Evolutionary conservation across 2,888 invertebrate species (phyloP).

Genomic region (Xylophagus ater): DNA sequence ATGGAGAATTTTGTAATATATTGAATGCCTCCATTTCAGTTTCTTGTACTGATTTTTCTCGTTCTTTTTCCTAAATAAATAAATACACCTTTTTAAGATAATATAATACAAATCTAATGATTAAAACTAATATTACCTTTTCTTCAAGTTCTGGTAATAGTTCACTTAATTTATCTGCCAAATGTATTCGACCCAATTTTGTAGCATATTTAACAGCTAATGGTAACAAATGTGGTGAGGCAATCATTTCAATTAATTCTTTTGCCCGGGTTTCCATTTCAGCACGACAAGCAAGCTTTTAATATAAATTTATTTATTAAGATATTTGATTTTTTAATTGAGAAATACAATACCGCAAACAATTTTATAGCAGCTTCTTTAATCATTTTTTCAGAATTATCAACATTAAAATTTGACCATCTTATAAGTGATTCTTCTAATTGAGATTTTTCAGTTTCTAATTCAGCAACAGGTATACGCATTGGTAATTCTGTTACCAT

Average conservation of each 20-base stretch:
- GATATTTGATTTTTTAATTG: constrained; percentile 3
- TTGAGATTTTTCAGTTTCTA: constrained; percentile 66
- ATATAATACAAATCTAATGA: too few species aligned
- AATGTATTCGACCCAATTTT: constrained; percentile 59
- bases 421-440: constrained; percentile 65
- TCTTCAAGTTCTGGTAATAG: constrained; percentile 42
- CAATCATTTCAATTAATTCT: constrained; percentile 74
- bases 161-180: constrained; percentile 65
- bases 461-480: constrained; percentile 66
- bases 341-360: constrained; percentile 71
- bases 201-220: constrained; percentile 83
- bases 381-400: constrained; percentile 54
- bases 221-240: constrained; percentile 63
- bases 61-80: constrained; percentile 25
- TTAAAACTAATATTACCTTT: too few species aligned
- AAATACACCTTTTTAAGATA: neutral
- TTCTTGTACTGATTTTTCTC: constrained; percentile 27
- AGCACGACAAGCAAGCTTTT: constrained; percentile 69
- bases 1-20: constrained; percentile 23
- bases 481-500: constrained; percentile 65
- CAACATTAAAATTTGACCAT: constrained; percentile 49
- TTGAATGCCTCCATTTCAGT: constrained; percentile 23
- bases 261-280: constrained; percentile 77
- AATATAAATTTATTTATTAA: constrained; percentile 16
- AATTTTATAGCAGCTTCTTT: constrained; percentile 77